These are phyloP conservation scores for Eriocheir sinensis DNA, from an alignment of 1,140 invertebrate species.

Conservation along the genomic window DNA sequence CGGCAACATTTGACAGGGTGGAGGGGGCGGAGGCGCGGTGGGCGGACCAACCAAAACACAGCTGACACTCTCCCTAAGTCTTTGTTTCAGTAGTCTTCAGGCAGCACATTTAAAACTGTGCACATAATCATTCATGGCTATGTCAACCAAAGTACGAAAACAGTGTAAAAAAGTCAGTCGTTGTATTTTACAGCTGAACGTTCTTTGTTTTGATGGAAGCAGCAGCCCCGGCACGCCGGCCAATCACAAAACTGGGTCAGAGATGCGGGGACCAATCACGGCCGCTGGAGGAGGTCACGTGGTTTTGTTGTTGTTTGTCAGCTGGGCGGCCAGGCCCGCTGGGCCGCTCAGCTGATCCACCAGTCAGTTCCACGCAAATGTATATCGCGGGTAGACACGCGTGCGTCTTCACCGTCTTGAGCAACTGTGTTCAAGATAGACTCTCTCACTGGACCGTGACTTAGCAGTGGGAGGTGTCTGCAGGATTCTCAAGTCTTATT, in stretches of 20 bases:
- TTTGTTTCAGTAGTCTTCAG: background rate
- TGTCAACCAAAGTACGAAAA: background rate
- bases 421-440: conserved; percentile 73
- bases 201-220: conserved; percentile 78
- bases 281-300: conserved; percentile 82
- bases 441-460: conserved; percentile 64
- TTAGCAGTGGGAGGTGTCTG: conserved; percentile 66
- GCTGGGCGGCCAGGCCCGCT: conserved; percentile 82
- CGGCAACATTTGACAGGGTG: conserved; percentile 73
- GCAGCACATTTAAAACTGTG: background rate
- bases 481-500: conserved; percentile 11
- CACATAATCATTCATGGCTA: background rate
- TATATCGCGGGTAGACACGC: conserved; percentile 68
- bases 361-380: conserved; percentile 79
- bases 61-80: conserved; percentile 64
- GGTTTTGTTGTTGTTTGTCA: conserved; percentile 86
- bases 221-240: conserved; percentile 75
- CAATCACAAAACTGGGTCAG: conserved; percentile 81
- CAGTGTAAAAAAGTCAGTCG: background rate
- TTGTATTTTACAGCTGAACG: conserved; percentile 56
- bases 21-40: conserved; percentile 61
- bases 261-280: conserved; percentile 80
- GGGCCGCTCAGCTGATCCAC: conserved; percentile 78
- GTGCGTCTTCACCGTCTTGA: conserved; percentile 60
- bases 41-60: conserved; percentile 74